Evolutionary conservation across 2,797 vertebrate species (phyloP).

Genomic region (Rhodeus uyekii): DNA sequence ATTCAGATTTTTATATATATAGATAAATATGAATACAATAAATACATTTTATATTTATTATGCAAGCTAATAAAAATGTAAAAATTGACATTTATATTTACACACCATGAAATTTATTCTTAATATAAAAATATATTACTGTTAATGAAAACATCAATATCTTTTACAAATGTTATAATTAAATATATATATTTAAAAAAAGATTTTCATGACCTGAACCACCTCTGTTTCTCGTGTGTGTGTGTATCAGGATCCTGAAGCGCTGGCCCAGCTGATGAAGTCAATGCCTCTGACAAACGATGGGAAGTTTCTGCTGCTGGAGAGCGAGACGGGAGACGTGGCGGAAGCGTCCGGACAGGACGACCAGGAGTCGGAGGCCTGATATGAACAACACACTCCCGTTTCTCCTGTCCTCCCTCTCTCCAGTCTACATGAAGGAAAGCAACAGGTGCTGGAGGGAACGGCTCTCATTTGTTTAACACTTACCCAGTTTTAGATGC

Average conservation of each 20-base stretch:
- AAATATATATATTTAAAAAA: too few relatives aligned
- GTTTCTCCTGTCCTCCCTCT: constrained; percentile 1
- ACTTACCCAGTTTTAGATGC: not conserved
- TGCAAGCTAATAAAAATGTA: too few relatives aligned
- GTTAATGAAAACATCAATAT: too few relatives aligned
- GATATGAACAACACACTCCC: constrained; percentile 39
- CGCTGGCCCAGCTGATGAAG: constrained; percentile 90
- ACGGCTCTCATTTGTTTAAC: not conserved
- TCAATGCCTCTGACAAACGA: constrained; percentile 91
- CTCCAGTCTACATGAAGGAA: constrained; percentile 9
- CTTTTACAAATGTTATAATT: too few relatives aligned
- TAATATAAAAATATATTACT: too few relatives aligned
- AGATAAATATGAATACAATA: too few relatives aligned
- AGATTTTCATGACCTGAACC: too few relatives aligned
- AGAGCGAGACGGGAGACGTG: constrained; percentile 72
- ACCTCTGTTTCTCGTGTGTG: too few relatives aligned
- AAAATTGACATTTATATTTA: too few relatives aligned
- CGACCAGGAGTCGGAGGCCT: constrained; percentile 93
- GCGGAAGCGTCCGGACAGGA: constrained; percentile 70
- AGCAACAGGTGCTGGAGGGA: not conserved
- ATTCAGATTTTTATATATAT: not conserved
- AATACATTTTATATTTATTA: too few relatives aligned
- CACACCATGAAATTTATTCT: too few relatives aligned
- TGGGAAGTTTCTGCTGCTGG: constrained; percentile 91
- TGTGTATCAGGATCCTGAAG: constrained; percentile 86